Evolutionary conservation across 2,113 vertebrate species (phyloP).

Genomic region (Rhinolophus ferrumequinum): DNA sequence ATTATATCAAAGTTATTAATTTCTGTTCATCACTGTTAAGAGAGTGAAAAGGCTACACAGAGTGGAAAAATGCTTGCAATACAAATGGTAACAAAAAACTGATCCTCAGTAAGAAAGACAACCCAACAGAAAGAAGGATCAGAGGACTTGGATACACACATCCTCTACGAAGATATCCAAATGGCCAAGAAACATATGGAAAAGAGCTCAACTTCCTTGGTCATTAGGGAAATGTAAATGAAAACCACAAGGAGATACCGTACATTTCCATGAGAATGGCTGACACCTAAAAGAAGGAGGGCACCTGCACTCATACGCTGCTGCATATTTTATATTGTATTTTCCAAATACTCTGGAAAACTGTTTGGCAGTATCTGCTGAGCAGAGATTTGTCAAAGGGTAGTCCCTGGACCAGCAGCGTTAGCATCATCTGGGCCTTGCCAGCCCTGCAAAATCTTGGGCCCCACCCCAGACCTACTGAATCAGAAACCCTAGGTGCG

Average conservation of each 20-base stretch:
- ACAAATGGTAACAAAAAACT: neutral
- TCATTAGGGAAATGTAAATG: neutral
- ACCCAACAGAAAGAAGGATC: neutral
- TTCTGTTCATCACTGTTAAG: neutral
- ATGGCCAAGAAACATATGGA: neutral
- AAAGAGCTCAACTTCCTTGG: neutral
- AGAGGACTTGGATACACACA: neutral
- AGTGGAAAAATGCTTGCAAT: neutral
- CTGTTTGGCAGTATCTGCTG: neutral
- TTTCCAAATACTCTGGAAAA: neutral
- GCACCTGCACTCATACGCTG: accelerated
- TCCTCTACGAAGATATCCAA: neutral
- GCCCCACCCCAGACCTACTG: neutral
- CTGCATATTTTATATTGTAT: too few relatives aligned
- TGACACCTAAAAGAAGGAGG: neutral
- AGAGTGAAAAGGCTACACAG: neutral
- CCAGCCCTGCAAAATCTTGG: neutral
- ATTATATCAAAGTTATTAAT: neutral
- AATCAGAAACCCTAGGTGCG: neutral
- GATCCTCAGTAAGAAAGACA: neutral
- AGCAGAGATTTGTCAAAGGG: neutral
- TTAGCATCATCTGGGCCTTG: neutral
- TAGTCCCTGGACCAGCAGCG: neutral
- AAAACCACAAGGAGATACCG: neutral
- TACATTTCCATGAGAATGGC: neutral